Evolutionary conservation across 2,888 invertebrate genomes (phyloP).

Genomic region (Sesamia inferens): DNA sequence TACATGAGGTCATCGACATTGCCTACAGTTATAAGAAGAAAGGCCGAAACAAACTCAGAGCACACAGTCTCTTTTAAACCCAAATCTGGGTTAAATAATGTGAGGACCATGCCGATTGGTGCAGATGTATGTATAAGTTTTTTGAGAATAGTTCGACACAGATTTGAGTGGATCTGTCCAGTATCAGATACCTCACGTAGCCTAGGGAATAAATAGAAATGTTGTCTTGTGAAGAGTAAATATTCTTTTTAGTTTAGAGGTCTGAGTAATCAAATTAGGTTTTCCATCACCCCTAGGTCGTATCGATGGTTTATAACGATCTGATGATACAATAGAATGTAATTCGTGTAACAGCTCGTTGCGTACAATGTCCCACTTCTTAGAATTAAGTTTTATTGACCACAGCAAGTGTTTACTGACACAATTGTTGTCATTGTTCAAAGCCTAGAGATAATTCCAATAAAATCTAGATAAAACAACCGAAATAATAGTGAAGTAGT

Average conservation of each 20-base stretch:
- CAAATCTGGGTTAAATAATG: too few relatives aligned
- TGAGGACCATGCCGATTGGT: too few relatives aligned
- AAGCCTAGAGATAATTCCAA: not conserved
- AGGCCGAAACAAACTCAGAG: too few relatives aligned
- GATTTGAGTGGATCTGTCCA: too few relatives aligned
- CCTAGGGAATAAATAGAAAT: too few relatives aligned
- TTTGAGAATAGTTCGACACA: too few relatives aligned
- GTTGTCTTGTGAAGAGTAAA: not conserved
- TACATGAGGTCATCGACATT: too few relatives aligned
- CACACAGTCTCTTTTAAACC: too few relatives aligned
- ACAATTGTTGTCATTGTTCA: slow-evolving; percentile 38
- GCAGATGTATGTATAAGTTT: too few relatives aligned
- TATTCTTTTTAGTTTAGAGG: not conserved
- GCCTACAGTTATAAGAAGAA: too few relatives aligned
- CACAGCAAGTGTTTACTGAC: slow-evolving; percentile 42
- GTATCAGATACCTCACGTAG: not conserved
- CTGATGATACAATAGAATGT: slow-evolving; percentile 63
- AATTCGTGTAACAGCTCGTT: slow-evolving; percentile 51
- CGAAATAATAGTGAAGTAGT: not conserved
- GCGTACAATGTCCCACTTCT: slow-evolving; percentile 63
- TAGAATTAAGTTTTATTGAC: slow-evolving; percentile 64
- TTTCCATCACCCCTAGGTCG: slow-evolving; percentile 18
- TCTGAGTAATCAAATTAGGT: not conserved
- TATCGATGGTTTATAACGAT: slow-evolving; percentile 2
- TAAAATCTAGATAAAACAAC: not conserved